Conservation (phyloP, 2,113 vertebrate species). For the Bagarius yarrelli region DNA sequence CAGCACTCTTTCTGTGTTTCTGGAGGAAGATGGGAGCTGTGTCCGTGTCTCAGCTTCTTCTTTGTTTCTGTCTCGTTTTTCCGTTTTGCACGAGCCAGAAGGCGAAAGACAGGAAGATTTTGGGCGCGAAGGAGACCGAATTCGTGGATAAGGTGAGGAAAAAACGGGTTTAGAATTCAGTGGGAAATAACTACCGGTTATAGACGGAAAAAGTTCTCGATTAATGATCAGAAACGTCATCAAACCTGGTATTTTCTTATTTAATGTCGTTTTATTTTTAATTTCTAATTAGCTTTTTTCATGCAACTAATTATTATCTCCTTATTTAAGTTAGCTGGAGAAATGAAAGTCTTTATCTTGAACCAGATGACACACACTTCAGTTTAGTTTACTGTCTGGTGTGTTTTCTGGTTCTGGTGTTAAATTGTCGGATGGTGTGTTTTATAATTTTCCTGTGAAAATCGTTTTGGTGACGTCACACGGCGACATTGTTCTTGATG, state of each 20-base stretch:
- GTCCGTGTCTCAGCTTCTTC: neutral
- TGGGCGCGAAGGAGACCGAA: neutral
- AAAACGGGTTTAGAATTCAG: neutral
- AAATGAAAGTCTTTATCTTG: neutral
- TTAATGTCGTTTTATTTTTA: neutral
- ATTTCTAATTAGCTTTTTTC: neutral
- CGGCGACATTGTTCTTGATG: neutral
- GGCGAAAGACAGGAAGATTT: neutral
- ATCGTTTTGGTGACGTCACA: neutral
- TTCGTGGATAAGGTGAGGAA: conserved; percentile 20
- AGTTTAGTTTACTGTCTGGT: neutral
- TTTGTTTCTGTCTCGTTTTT: neutral
- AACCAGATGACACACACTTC: too few species aligned
- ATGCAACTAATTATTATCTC: too few species aligned
- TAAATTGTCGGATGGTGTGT: neutral
- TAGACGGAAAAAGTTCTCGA: too few species aligned
- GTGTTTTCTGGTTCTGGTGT: neutral
- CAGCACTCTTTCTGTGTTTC: neutral
- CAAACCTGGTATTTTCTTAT: too few species aligned
- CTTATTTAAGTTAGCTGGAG: too few species aligned
- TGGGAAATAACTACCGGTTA: too few species aligned
- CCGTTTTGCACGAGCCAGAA: conserved; percentile 5
- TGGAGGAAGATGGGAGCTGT: conserved; percentile 6
- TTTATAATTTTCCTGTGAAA: neutral
- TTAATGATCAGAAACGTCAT: neutral